Evolutionary conservation across 2,797 vertebrate species (phyloP), one percentile per base, ranked within the genome.

Genomic region (Austrolebias charrua): DNA sequence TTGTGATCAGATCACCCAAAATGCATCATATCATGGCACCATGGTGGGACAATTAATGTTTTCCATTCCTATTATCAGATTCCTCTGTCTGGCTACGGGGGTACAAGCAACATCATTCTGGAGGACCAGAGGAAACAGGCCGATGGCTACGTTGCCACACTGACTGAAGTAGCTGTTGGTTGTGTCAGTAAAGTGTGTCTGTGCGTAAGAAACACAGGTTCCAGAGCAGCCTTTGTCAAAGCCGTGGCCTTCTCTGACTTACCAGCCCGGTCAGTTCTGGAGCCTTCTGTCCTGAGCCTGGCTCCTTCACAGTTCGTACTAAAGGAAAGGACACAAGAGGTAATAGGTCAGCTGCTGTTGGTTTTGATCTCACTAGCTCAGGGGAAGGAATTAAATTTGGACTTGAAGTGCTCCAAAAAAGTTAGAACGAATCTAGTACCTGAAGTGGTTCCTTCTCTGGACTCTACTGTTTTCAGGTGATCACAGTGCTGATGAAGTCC

Each of bases 1-100:
- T 33, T 33, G 31, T 33, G 31, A 33, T 33, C 31, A 33, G 31
- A 33, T 33, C 31, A 33, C 31, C 24, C 24, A 24, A 24, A 24
- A 24, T 24, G 24, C 24, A 24, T 24, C 4, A 33, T 33, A 16
- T 24, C 4, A 33, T 33, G 16, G 18, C 45, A 19, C 18, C 2
- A 4, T 7, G 2, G 20, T 9, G 4, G n/a, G 20, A 20, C 6
- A 47, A n/a, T 14, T 38, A 2, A 9, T 40, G 48, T 2, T 10
- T 38, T 0, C 35, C 1, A 51, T 31, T 60, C 8, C 12, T 38
- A 19, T 35, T 16, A 11, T 61, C 60, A 99, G 98, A 98, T 99
- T 87, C 97, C 97, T 0, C 91, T 99, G 54, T 97, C 95, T 18
- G 97, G 97, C 75, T 98, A 98, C 40, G 97, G 97, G 54, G 97